Evolutionary conservation across 2,797 vertebrate species (phyloP), one percentile per base, ranked within the genome.

Genomic region (Uromys caudimaculatus): DNA sequence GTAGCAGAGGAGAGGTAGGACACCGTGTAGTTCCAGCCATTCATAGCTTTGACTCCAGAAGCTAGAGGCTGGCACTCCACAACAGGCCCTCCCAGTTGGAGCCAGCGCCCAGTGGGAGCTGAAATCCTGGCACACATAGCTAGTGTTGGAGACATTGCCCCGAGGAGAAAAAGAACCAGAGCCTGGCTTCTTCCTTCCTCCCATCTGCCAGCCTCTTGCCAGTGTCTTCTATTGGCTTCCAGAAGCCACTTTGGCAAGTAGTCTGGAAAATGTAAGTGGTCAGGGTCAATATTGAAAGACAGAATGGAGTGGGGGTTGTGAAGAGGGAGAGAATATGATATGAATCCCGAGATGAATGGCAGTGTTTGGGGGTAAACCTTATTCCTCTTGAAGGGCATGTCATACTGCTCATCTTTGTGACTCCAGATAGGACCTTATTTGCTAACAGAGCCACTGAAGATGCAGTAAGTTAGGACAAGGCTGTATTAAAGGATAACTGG

Each of bases 201-300:
- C 35, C 35, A 14, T 77, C 17, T n/a, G 71, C 47, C 56, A 54
- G 52, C 44, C 11, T 83, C 56, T 87, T 24, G 19, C 44, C 23
- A 29, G 19, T 29, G 56, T 44, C 84, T 95, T 52, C 60, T 27
- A 44, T 32, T 81, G 81, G 62, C 23, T 44, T 35, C 83, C 64
- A 75, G 90, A 90, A 82, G 27, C 29, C 47, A 23, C 35, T 87
- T 79, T 95, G 93, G 24, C 93, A 81, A 94, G 62, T 47, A 93
- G 19, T 58, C 56, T 90, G 77, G 76, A 84, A 94, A 87, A 90
- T 54, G 69, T 69, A 38, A 62, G 44, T 58, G 47, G 81, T 62
- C 52, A 38, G 58, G 38, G 2, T 73, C 71, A 73, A 23, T 24
- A 64, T 6, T 56, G 32, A 69, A 76, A 94, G 86, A 56, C 6